phyloP scores from a whole-genome alignment of 2,797 vertebrate genomes.

The Dallia pectoralis region DNA sequence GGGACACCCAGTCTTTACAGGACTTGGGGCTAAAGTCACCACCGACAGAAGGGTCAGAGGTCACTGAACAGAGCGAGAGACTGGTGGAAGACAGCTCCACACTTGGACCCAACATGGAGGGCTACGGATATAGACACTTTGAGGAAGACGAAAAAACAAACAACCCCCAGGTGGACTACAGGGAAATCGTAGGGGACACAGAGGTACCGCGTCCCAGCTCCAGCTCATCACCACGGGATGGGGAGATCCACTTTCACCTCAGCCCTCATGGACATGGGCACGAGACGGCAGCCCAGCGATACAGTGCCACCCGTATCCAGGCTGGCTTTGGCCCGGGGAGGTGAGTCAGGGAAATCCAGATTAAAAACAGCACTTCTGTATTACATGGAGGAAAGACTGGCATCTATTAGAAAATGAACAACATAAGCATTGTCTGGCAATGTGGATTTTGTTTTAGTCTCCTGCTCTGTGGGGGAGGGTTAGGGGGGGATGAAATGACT shows the following conservation, averaged over 20 bases:
- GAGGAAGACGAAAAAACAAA: constrained; percentile 37
- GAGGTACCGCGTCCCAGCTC: constrained; percentile 20
- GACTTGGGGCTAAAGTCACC: neutral
- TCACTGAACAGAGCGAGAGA: neutral
- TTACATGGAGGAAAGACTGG: neutral
- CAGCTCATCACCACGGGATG: constrained; percentile 28
- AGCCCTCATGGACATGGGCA: constrained; percentile 58
- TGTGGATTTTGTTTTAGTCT: neutral
- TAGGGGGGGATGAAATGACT: too few relatives aligned
- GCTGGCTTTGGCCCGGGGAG: constrained; percentile 82
- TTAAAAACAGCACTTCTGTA: neutral
- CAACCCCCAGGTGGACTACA: constrained; percentile 59
- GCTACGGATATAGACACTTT: constrained; percentile 49
- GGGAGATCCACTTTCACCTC: constrained; percentile 38
- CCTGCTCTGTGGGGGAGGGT: neutral
- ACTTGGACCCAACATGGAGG: constrained; percentile 60
- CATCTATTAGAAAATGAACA: neutral
- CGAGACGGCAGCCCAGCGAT: constrained; percentile 83
- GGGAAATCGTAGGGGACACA: constrained; percentile 65
- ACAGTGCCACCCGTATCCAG: constrained; percentile 80
- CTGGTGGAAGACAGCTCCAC: neutral
- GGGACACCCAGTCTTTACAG: neutral
- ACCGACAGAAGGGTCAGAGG: constrained; percentile 22
- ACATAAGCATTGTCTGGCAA: neutral
- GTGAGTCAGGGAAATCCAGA: constrained; percentile 63